These are phyloP conservation scores for Aleiodes testaceus DNA, from an alignment of 2,888 invertebrate species.

Conservation along the genomic window DNA sequence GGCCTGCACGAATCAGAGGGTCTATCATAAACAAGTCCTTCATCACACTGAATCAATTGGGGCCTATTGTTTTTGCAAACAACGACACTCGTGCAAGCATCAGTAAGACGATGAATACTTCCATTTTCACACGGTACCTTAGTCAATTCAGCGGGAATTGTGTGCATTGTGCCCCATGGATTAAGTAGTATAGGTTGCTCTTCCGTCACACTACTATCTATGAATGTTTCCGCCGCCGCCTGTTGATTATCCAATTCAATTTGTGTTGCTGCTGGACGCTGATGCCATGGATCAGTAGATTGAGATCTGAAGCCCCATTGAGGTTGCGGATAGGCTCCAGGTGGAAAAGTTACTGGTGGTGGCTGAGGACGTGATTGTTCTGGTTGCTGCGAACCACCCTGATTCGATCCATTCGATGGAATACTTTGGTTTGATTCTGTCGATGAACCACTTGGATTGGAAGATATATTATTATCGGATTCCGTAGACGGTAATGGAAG, in stretches of 20 bases:
- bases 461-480: conserved; percentile 7
- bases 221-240: neutral
- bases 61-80: conserved; percentile 62
- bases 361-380: conserved; percentile 50
- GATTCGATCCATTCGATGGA: conserved; percentile 17
- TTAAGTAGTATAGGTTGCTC: conserved; percentile 46
- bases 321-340: conserved; percentile 52
- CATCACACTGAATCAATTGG: conserved; percentile 61
- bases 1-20: conserved; percentile 63
- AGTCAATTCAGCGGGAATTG: conserved; percentile 58
- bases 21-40: conserved; percentile 62
- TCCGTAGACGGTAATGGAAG: conserved; percentile 50
- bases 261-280: conserved; percentile 53
- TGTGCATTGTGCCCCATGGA: conserved; percentile 61
- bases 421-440: conserved; percentile 21
- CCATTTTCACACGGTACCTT: conserved; percentile 61
- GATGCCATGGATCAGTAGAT: conserved; percentile 60
- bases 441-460: conserved; percentile 26
- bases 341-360: conserved; percentile 54
- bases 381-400: conserved; percentile 35
- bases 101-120: conserved; percentile 62
- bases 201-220: conserved; percentile 19
- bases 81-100: conserved; percentile 63
- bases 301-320: conserved; percentile 52
- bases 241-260: conserved; percentile 55